These are phyloP conservation scores for Cephus nigrinus DNA, from an alignment of 2,888 invertebrate genomes.

Conservation along the genomic window DNA sequence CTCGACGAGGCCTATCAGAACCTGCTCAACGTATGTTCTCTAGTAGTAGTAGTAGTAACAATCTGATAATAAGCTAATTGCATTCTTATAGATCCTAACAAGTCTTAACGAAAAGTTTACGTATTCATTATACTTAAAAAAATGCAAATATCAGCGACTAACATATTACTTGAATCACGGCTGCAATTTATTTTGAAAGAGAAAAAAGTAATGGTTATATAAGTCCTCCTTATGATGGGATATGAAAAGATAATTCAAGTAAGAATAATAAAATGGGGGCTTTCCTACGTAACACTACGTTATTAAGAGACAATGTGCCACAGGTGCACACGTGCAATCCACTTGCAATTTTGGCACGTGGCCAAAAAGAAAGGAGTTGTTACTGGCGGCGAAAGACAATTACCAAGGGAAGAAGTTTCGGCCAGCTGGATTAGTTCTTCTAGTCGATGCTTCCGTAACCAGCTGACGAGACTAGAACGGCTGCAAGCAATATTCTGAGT, in stretches of 20 bases:
- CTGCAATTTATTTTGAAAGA: not conserved
- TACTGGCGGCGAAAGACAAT: not conserved
- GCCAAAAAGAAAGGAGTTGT: not conserved
- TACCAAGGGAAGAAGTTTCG: not conserved
- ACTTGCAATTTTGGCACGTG: not conserved
- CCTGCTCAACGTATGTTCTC: constrained; percentile 77
- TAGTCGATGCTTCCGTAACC: not conserved
- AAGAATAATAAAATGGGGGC: not conserved
- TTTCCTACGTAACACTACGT: not conserved
- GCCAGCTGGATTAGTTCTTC: not conserved
- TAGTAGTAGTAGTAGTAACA: not conserved
- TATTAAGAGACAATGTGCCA: not conserved
- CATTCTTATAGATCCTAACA: not conserved
- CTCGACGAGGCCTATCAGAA: constrained; percentile 83
- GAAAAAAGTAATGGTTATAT: not conserved
- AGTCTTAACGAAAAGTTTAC: not conserved
- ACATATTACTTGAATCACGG: not conserved
- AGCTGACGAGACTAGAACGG: not conserved
- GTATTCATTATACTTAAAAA: not conserved
- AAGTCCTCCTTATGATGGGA: not conserved
- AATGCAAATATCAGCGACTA: constrained; percentile 12
- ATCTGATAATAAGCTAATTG: not conserved
- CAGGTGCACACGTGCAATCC: not conserved
- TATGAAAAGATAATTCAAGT: not conserved
- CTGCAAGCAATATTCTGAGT: not conserved